These are phyloP conservation scores for Paracentrotus lividus DNA, from an alignment of 53 echinoderm and acorn worm genomes.

Conservation along the genomic window DNA sequence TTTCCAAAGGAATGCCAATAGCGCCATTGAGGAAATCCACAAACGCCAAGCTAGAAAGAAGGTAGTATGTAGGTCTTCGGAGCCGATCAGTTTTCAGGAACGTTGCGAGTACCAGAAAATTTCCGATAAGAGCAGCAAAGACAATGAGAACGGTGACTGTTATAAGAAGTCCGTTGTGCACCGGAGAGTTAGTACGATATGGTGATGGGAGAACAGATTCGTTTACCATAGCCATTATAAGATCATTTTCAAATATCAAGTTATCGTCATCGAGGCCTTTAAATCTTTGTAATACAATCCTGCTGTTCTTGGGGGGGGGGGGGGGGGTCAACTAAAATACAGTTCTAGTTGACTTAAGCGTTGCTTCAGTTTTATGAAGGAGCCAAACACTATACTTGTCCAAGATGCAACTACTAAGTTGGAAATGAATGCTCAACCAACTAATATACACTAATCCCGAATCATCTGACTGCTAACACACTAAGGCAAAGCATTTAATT, in stretches of 20 bases:
- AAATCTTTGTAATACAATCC: no score
- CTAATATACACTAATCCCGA: neutral
- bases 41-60: constrained; percentile 2
- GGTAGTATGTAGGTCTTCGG: constrained; percentile 11
- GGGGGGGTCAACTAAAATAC: no score
- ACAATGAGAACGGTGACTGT: neutral
- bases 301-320: no score
- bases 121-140: neutral
- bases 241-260: neutral
- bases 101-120: constrained; percentile 12
- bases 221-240: neutral
- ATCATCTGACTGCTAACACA: neutral
- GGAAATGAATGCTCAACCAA: neutral
- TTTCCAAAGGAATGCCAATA: neutral
- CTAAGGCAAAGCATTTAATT: neutral
- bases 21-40: constrained; percentile 2
- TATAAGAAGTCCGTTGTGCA: neutral
- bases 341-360: no score
- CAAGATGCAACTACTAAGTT: neutral
- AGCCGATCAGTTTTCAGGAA: constrained; percentile 31
- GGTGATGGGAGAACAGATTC: neutral
- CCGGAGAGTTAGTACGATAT: neutral
- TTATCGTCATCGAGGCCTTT: neutral
- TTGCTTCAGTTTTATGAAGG: no score
- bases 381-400: neutral